Evolutionary conservation across 1,140 invertebrate genomes (phyloP), one percentile per base, ranked within the genome.

Genomic region (Theocolax elegans): DNA sequence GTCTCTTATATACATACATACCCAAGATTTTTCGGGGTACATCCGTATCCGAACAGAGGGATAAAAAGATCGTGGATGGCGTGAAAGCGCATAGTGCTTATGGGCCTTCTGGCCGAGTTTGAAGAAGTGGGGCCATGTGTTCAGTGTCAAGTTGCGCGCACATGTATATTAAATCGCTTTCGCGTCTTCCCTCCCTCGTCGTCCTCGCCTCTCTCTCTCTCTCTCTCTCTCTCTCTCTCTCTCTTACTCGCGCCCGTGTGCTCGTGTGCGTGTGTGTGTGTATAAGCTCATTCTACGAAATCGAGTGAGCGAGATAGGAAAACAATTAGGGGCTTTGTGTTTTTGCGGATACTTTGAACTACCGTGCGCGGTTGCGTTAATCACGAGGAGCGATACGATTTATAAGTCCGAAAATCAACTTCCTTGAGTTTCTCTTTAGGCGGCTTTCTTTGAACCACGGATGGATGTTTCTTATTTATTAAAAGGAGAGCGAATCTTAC

Each of bases 81-180:
- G 46, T 23, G 3, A 65, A 54, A 54, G 38, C 49, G 9, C 46
- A 53, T 10, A n/a, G 10, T 2, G 13, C 31, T 31, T 35, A 48
- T 17, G 10, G 66, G 72, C 71, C 77, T 75, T 79, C 71, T 74
- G 75, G 74, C 56, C 67, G 74, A 70, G 73, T 68, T 73, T 77
- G 72, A 31, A 74, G 71, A 78, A 79, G 74, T 78, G 70, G 74
- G 71, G 79, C 79, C 79, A 80, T 80, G 75, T 80, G 79, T 80
- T 80, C 62, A 80, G 76, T 78, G 77, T 80, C 79, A 80, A 78
- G 75, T 80, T 80, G 77, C 78, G 69, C 66, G 76, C 38, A 44
- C 38, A 44, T 42, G 25, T 9, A 48, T 1, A 6, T 3, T 9
- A 23, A 21, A 17, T 29, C 51, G 6, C 15, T 66, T 54, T 54